Percentiles rank a stretch among this genome's conserved stretches.
Conservation (phyloP, 2,888 invertebrate species). For the Cerastis leucographa region DNA sequence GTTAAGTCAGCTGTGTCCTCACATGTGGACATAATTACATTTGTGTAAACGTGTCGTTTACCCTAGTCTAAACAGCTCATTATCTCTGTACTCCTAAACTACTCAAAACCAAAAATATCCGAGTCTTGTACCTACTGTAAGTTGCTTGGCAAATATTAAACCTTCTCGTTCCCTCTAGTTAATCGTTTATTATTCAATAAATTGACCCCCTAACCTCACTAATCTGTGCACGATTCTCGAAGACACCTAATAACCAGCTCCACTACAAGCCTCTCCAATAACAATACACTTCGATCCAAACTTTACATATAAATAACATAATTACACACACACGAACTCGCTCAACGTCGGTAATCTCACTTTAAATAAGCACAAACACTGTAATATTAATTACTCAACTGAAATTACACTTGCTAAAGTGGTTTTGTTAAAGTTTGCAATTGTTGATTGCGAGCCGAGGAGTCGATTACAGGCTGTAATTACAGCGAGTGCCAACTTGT, state of each 20-base stretch:
- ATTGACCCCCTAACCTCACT: neutral
- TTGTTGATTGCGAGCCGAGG: conserved; percentile 73
- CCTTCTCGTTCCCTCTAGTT: neutral
- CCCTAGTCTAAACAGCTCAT: neutral
- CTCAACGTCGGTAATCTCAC: conserved; percentile 63
- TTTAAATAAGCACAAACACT: conserved; percentile 68
- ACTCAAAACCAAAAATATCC: neutral
- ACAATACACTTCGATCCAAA: conserved; percentile 61
- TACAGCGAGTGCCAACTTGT: conserved; percentile 62
- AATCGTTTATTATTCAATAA: neutral
- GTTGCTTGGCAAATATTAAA: neutral
- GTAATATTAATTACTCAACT: conserved; percentile 78
- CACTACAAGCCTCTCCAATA: conserved; percentile 29
- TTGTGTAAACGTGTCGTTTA: neutral
- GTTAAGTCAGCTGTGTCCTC: neutral
- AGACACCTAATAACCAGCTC: conserved; percentile 28
- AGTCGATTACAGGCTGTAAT: conserved; percentile 70
- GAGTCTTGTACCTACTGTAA: neutral
- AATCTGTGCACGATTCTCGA: conserved; percentile 9
- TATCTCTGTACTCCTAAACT: neutral
- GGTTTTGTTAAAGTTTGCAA: conserved; percentile 77
- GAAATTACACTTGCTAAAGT: conserved; percentile 76
- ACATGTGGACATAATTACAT: neutral
- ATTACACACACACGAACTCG: conserved; percentile 60
- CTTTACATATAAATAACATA: conserved; percentile 68